Evolutionary conservation across 2,113 vertebrate species (phyloP).

Genomic region (Rana temporaria): DNA sequence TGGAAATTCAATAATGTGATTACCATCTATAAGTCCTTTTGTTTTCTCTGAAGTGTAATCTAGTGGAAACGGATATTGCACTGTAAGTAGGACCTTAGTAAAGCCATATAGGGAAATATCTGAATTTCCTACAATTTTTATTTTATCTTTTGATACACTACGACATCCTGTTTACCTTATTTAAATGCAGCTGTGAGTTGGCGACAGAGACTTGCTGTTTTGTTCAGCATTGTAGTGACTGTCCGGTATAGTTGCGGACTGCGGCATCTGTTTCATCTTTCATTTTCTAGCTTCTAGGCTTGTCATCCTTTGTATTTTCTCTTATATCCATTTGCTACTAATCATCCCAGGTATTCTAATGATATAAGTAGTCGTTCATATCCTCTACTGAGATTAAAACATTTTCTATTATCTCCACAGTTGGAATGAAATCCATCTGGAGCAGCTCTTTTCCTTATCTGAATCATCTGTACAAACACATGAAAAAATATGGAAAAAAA

Average conservation of each 20-base stretch:
- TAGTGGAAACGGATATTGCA: conserved; percentile 39
- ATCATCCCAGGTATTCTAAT: conserved; percentile 57
- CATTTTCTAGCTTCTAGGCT: conserved; percentile 39
- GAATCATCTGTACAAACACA: conserved; percentile 58
- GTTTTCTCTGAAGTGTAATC: conserved; percentile 35
- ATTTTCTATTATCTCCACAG: conserved; percentile 36
- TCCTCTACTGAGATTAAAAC: conserved; percentile 34
- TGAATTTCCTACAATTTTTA: conserved; percentile 44
- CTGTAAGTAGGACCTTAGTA: conserved; percentile 14
- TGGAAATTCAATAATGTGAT: conserved; percentile 35
- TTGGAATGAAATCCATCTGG: conserved; percentile 47
- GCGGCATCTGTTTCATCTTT: conserved; percentile 41
- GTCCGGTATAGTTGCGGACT: conserved; percentile 39
- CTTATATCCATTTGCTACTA: conserved; percentile 57
- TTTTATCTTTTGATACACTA: conserved; percentile 27
- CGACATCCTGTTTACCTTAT: conserved; percentile 54
- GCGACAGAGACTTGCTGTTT: not conserved
- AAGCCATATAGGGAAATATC: conserved; percentile 46
- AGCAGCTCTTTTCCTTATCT: conserved; percentile 52
- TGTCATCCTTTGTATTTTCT: conserved; percentile 31
- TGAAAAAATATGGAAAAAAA: not conserved
- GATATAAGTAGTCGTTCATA: conserved; percentile 36
- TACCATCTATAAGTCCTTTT: conserved; percentile 35
- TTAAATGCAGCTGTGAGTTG: conserved; percentile 25
- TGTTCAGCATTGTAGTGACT: conserved; percentile 32